Percentiles rank a stretch among this genome's conserved stretches.
Conservation (phyloP, 2,888 invertebrate species). For the Bursaphelenchus okinawaensis region DNA sequence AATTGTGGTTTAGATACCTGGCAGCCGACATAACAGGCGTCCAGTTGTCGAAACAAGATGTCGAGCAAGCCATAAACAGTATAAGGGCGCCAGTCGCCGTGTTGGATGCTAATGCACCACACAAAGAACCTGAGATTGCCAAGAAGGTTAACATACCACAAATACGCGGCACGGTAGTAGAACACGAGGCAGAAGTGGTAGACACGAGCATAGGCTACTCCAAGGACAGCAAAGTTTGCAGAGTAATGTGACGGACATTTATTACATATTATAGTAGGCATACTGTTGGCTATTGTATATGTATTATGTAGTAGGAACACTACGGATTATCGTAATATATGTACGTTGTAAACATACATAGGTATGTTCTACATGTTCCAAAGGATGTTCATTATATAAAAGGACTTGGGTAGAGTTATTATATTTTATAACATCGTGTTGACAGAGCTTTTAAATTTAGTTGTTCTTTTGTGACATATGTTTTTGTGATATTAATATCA, state of each 20-base stretch:
- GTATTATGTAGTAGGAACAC: not conserved
- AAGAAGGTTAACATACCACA: not conserved
- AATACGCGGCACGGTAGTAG: not conserved
- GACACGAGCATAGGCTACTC: constrained; percentile 12
- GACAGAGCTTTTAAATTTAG: too few relatives aligned
- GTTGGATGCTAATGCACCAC: constrained; percentile 17
- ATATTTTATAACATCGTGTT: too few relatives aligned
- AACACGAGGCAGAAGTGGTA: not conserved
- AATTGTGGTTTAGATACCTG: constrained; percentile 62
- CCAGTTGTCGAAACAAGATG: constrained; percentile 66
- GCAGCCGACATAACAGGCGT: constrained; percentile 70
- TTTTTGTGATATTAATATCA: too few relatives aligned
- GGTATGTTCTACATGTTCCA: too few relatives aligned
- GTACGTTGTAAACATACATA: too few relatives aligned
- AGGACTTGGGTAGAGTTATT: too few relatives aligned
- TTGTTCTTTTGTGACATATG: too few relatives aligned
- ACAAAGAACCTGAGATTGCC: constrained; percentile 3
- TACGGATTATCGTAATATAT: too few relatives aligned
- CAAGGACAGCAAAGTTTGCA: constrained; percentile 22
- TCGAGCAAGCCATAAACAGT: constrained; percentile 68
- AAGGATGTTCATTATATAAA: too few relatives aligned
- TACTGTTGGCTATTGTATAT: not conserved
- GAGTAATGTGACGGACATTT: constrained; percentile 16
- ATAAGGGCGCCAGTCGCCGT: constrained; percentile 62
- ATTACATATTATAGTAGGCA: too few relatives aligned